A percentile compares a stretch with the other conserved stretches of the same genome.
phyloP scores from a whole-genome alignment of 2,797 vertebrate genomes.

The Chromobotia macracanthus region DNA sequence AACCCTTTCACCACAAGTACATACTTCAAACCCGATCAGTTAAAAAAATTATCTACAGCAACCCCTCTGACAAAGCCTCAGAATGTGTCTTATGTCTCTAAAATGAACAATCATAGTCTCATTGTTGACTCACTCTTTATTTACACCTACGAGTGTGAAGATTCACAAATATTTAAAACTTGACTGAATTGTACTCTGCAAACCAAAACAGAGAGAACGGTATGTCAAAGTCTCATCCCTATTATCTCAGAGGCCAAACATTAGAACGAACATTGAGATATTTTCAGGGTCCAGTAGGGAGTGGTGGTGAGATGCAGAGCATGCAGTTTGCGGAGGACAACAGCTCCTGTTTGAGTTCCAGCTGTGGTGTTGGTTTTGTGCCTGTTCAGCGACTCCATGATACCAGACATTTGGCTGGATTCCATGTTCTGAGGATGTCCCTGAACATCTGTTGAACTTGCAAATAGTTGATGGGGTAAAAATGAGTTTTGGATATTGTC shows the following conservation, averaged over 20 bases:
- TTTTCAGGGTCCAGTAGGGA: no score
- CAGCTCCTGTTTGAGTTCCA: background rate
- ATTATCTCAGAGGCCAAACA: conserved; percentile 15
- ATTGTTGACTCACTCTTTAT: conserved; percentile 50
- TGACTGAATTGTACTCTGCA: conserved; percentile 27
- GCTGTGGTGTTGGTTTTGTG: background rate
- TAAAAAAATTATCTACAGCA: conserved; percentile 52
- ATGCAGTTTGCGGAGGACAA: no score
- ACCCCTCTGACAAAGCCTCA: conserved; percentile 14
- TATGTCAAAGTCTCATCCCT: conserved; percentile 40
- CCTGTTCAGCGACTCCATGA: background rate
- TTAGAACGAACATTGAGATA: conserved; percentile 7
- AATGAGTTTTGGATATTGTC: conserved; percentile 1
- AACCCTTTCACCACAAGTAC: conserved; percentile 42
- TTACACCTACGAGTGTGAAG: conserved; percentile 41
- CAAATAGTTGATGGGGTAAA: background rate
- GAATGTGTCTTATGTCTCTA: conserved; percentile 36
- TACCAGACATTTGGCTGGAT: background rate
- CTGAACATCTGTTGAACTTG: conserved; percentile 1
- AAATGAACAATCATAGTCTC: conserved; percentile 48
- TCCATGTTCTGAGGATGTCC: conserved; percentile 4
- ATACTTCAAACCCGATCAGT: conserved; percentile 50
- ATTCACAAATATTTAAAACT: conserved; percentile 38
- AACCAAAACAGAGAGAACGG: conserved; percentile 50
- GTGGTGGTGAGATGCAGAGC: no score